Conservation (phyloP, 2,797 vertebrate species). For the Etheostoma perlongum region DNA sequence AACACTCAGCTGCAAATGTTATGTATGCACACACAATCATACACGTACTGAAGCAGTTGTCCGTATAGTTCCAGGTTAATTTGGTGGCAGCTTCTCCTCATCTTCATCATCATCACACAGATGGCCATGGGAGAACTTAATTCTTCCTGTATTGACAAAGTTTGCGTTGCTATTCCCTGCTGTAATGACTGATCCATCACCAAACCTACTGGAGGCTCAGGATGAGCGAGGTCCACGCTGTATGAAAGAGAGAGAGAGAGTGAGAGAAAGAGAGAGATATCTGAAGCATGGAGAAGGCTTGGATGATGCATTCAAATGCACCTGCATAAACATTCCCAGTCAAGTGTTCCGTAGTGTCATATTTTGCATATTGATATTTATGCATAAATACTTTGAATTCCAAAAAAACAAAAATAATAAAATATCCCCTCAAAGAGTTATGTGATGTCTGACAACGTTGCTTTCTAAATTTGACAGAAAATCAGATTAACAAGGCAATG, state of each 20-base stretch:
- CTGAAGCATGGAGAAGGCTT: constrained; percentile 5
- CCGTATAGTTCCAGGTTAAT: constrained; percentile 73
- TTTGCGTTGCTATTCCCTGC: constrained; percentile 68
- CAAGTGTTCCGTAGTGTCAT: neutral
- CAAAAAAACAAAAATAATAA: neutral
- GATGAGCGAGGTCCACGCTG: constrained; percentile 41
- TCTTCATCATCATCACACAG: constrained; percentile 73
- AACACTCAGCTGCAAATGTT: constrained; percentile 25
- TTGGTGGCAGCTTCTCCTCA: constrained; percentile 66
- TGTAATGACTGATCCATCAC: constrained; percentile 77
- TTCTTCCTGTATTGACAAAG: constrained; percentile 81
- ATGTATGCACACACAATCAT: constrained; percentile 1
- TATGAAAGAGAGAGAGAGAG: constrained; percentile 22
- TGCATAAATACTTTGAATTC: neutral
- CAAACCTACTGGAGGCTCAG: constrained; percentile 65
- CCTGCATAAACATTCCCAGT: constrained; percentile 3
- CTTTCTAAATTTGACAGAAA: neutral
- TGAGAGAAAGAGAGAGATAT: neutral
- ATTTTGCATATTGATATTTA: neutral
- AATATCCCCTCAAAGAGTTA: neutral
- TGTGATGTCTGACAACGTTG: neutral
- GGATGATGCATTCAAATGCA: neutral
- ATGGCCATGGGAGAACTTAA: constrained; percentile 82
- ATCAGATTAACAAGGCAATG: neutral
- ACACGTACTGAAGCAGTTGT: constrained; percentile 48